Percentiles rank a stretch among this genome's conserved stretches.
phyloP scores from a whole-genome alignment of 2,113 vertebrate species.

The Serinus canaria region DNA sequence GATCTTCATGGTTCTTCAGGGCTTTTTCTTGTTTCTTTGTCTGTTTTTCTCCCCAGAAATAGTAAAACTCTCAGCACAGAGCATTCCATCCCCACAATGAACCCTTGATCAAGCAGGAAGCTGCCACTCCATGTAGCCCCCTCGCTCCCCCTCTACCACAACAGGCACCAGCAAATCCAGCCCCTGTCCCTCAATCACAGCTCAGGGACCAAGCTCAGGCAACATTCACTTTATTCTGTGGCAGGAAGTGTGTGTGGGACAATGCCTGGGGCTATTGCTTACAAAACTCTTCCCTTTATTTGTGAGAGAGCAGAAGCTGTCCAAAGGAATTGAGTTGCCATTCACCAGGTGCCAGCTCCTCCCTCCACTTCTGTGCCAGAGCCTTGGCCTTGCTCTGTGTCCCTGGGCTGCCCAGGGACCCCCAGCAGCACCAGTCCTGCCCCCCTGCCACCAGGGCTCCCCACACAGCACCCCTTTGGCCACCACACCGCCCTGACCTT shows the following conservation, averaged over 20 bases:
- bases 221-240: not conserved
- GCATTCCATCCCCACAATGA: not conserved
- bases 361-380: not conserved
- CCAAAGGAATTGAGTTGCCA: not conserved
- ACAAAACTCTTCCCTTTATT: not conserved
- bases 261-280: not conserved
- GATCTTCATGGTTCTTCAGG: constrained; percentile 68
- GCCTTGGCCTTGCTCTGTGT: not conserved
- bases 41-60: constrained; percentile 25
- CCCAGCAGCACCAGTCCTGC: not conserved
- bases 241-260: not conserved
- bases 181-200: not conserved
- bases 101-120: not conserved
- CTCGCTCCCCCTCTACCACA: not conserved
- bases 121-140: not conserved
- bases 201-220: constrained; percentile 8
- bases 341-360: not conserved
- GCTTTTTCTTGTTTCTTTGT: constrained; percentile 44
- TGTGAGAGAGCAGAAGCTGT: not conserved
- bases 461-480: not conserved
- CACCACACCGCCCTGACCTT: not conserved
- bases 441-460: not conserved
- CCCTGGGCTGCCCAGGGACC: not conserved
- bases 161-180: not conserved
- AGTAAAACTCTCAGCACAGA: not conserved